These are phyloP conservation scores for Stichodactyla helianthus DNA, from an alignment of 64 coral and sea anemone genomes.

Conservation along the genomic window DNA sequence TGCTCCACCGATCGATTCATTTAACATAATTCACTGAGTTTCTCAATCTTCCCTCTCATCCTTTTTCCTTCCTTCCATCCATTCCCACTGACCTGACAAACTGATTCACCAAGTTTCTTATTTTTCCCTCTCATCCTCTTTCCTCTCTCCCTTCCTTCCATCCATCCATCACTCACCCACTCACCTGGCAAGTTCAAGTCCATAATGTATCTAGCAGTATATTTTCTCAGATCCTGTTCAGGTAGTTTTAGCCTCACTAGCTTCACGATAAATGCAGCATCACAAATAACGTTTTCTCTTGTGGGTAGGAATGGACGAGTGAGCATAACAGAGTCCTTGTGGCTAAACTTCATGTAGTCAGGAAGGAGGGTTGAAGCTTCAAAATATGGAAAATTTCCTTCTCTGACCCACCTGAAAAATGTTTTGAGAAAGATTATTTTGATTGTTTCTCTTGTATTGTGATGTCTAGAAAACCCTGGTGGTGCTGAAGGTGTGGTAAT, in stretches of 20 bases:
- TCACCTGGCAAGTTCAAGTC: slow-evolving; percentile 16
- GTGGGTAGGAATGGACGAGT: background rate
- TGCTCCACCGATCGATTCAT: too few species aligned
- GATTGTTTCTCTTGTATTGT: too few species aligned
- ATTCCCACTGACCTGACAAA: too few species aligned
- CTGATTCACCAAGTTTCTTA: too few species aligned
- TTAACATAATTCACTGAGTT: too few species aligned
- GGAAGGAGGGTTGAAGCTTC: slow-evolving; percentile 35
- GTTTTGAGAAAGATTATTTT: too few species aligned
- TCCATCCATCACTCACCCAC: background rate
- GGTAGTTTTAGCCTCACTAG: background rate
- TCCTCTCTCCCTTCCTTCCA: background rate
- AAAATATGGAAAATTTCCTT: slow-evolving; percentile 41
- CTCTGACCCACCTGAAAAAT: slow-evolving; percentile 28
- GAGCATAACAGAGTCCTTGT: background rate
- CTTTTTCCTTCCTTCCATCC: background rate
- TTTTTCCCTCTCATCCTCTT: background rate
- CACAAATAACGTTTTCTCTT: background rate
- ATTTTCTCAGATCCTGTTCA: background rate
- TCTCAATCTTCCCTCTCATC: too few species aligned
- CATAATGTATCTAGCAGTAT: slow-evolving; percentile 1
- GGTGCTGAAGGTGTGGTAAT: too few species aligned
- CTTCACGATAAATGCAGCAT: background rate
- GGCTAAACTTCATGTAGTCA: slow-evolving; percentile 43
- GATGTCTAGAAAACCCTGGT: too few species aligned